Conservation (phyloP, 2,797 vertebrate genomes). For the Furcifer pardalis region DNA sequence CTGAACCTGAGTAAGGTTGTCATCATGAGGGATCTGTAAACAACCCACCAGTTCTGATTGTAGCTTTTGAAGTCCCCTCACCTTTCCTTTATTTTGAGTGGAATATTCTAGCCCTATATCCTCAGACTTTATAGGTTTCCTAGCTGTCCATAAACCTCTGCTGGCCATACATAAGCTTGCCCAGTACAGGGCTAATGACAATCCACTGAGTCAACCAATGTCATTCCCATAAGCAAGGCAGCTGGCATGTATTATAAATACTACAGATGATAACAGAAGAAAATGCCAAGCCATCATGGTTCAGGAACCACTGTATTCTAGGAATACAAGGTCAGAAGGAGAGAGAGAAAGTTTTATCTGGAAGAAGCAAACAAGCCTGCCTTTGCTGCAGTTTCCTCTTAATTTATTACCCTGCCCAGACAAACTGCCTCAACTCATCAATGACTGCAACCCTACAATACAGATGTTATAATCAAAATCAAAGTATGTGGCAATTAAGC, state of each 20-base stretch:
- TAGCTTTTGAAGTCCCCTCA: neutral
- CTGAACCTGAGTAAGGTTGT: too few relatives aligned
- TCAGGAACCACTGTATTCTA: slow-evolving; percentile 55
- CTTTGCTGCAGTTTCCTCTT: slow-evolving; percentile 25
- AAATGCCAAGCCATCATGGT: slow-evolving; percentile 42
- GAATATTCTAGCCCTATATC: neutral
- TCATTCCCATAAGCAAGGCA: rapidly evolving
- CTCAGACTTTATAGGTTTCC: neutral
- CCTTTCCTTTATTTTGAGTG: neutral
- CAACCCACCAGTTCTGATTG: neutral
- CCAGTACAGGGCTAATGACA: slow-evolving; percentile 20
- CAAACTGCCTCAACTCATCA: slow-evolving; percentile 27
- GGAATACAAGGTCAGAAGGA: slow-evolving; percentile 23
- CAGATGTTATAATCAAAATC: slow-evolving; percentile 47
- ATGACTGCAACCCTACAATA: slow-evolving; percentile 48
- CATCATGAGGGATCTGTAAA: neutral
- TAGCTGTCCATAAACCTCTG: rapidly evolving
- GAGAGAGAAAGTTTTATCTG: slow-evolving; percentile 42
- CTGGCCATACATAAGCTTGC: neutral
- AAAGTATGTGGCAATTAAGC: neutral
- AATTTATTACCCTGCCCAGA: slow-evolving; percentile 35
- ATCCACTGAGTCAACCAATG: slow-evolving; percentile 32
- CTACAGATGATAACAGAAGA: slow-evolving; percentile 13
- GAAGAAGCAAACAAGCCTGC: neutral
- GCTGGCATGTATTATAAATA: neutral